phyloP scores from a whole-genome alignment of 2,797 vertebrate species.

The Acridotheres tristis region DNA sequence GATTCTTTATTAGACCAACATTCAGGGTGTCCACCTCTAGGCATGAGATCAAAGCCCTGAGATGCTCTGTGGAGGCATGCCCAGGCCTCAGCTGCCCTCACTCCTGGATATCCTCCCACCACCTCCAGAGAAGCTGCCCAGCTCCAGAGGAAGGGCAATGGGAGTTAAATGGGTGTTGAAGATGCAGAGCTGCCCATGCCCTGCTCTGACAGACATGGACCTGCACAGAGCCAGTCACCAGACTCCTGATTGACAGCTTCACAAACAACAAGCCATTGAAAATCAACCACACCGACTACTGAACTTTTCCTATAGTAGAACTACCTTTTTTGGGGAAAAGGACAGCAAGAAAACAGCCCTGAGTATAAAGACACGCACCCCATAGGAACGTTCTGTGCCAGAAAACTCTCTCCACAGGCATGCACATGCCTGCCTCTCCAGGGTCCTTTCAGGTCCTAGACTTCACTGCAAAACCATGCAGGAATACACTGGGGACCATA shows the following conservation, averaged over 20 bases:
- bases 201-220: neutral
- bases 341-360: neutral
- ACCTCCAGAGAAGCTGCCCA: neutral
- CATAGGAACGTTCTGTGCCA: neutral
- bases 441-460: neutral
- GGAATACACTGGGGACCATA: neutral
- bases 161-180: neutral
- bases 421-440: neutral
- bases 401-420: neutral
- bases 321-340: neutral
- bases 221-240: neutral
- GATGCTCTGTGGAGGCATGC: fast-evolving
- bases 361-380: neutral
- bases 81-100: neutral
- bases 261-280: neutral
- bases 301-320: neutral
- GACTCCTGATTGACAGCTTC: neutral
- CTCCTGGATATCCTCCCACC: neutral
- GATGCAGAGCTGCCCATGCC: neutral
- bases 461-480: neutral
- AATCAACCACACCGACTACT: neutral
- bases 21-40: neutral
- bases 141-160: neutral
- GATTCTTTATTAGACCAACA: neutral
- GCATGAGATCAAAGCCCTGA: neutral